Percentiles rank a stretch among this genome's conserved stretches.
These are phyloP conservation scores for Hypsopygia costalis DNA, from an alignment of 2,888 invertebrate species.

Conservation along the genomic window DNA sequence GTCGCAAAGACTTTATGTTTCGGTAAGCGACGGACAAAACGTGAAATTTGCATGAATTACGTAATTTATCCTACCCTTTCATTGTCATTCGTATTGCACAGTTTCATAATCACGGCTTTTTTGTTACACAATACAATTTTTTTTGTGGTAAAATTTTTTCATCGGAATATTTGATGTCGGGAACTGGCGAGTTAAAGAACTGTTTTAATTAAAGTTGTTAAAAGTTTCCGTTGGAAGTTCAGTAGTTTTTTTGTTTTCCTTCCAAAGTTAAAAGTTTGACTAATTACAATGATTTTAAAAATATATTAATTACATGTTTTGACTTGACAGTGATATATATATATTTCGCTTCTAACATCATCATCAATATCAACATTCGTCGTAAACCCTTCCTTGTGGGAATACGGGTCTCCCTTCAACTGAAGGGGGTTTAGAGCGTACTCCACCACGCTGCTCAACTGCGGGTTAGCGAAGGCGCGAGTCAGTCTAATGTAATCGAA, in stretches of 20 bases:
- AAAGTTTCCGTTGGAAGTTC: neutral
- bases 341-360: too few species aligned
- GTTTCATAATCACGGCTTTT: conserved; percentile 9
- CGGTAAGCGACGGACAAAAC: conserved; percentile 31
- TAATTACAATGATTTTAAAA: too few species aligned
- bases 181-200: neutral
- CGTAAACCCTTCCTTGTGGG: too few species aligned
- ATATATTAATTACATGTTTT: too few species aligned
- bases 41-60: conserved; percentile 58
- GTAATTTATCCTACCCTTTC: conserved; percentile 42
- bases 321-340: too few species aligned
- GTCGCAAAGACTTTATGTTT: conserved; percentile 23
- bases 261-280: neutral
- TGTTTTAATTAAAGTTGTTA: neutral
- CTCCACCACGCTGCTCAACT: too few species aligned
- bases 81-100: conserved; percentile 30
- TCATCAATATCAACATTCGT: too few species aligned
- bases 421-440: too few species aligned
- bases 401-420: too few species aligned
- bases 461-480: too few species aligned
- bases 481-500: too few species aligned
- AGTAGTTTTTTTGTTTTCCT: neutral
- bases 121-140: neutral
- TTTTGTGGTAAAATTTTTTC: neutral
- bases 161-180: neutral